Evolutionary conservation across 2,797 vertebrate species (phyloP), one percentile per base, ranked within the genome.

Genomic region (Neosilurus mollespiculum): DNA sequence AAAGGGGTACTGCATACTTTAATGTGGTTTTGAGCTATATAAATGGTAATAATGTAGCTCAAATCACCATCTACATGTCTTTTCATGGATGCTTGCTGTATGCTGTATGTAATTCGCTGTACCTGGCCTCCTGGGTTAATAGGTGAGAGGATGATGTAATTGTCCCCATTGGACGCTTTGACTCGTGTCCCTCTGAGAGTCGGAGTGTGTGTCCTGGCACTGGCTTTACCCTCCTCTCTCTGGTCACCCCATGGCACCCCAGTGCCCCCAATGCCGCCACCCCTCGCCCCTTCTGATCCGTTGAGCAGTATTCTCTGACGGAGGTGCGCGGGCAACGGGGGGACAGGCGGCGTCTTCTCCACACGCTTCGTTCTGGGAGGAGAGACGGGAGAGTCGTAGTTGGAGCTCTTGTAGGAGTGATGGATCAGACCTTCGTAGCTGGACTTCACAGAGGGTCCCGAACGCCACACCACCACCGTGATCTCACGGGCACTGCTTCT

Each of bases 101-200:
- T 14, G 4, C 18, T 51, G 9, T 20, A 53, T 34, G 16, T 15
- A 49, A 71, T 6, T 14, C 2, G 8, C 90, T 91, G 88, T 96
- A 98, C 97, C 97, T 98, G 97, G 93, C 96, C 96, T 90, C 96
- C 96, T 0, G 96, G 95, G 77, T 96, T 96, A 92, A 98, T 90
- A 14, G 97, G 97, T 0, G 97, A 94, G 81, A 99, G 92, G 91
- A 98, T 97, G 94, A 98, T 98, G 91, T 98, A 97, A 95, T 97
- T 96, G 93, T 98, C 97, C 0, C 95, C 91, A 3, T 94, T 94
- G 18, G 95, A 89, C 0, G 97, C 93, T 73, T 96, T 94, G 81
- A 95, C 94, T 0, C 95, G 93, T 83, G 96, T 94, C 72, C 94
- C 94, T 89, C 94, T 94, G 80, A 95, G 90, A 3, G 93, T 95